Evolutionary conservation across 2,888 invertebrate species (phyloP).

Genomic region (Clitarchus hookeri): DNA sequence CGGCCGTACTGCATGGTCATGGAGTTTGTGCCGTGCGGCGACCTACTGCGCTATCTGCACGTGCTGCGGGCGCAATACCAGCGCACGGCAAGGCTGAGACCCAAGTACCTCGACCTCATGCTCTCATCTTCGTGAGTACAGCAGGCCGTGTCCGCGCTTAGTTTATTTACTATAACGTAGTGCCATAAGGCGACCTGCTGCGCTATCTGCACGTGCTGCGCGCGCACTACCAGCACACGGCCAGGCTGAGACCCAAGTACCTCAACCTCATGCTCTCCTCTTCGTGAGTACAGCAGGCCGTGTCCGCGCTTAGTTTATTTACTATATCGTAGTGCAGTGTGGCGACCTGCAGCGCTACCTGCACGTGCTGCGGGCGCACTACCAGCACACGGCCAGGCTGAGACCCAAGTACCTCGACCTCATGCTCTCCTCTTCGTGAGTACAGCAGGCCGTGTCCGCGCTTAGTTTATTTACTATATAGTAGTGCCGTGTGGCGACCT

Average conservation of each 20-base stretch:
- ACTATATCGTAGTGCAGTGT: slow-evolving; percentile 66
- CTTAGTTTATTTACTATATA: no score
- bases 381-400: slow-evolving; percentile 32
- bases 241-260: slow-evolving; percentile 33
- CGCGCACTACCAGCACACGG: slow-evolving; percentile 37
- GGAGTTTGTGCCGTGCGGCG: slow-evolving; percentile 79
- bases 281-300: slow-evolving; percentile 25
- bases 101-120: slow-evolving; percentile 37
- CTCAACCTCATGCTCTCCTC: slow-evolving; percentile 31
- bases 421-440: slow-evolving; percentile 30
- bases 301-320: no score
- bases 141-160: slow-evolving; percentile 53
- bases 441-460: slow-evolving; percentile 47
- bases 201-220: slow-evolving; percentile 56
- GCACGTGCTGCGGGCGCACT: slow-evolving; percentile 39
- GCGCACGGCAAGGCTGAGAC: slow-evolving; percentile 22
- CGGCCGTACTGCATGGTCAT: slow-evolving; percentile 74
- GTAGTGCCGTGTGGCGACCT: slow-evolving; percentile 80
- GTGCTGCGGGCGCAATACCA: slow-evolving; percentile 38
- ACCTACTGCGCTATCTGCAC: slow-evolving; percentile 66
- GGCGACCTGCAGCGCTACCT: slow-evolving; percentile 74
- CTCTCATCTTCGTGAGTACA: slow-evolving; percentile 28
- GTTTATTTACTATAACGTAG: no score
- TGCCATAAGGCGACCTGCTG: slow-evolving; percentile 76
- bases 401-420: slow-evolving; percentile 36